Base-by-base conservation (phyloP, 2,113 vertebrate species). In the Copsychus sechellarum region DNA sequence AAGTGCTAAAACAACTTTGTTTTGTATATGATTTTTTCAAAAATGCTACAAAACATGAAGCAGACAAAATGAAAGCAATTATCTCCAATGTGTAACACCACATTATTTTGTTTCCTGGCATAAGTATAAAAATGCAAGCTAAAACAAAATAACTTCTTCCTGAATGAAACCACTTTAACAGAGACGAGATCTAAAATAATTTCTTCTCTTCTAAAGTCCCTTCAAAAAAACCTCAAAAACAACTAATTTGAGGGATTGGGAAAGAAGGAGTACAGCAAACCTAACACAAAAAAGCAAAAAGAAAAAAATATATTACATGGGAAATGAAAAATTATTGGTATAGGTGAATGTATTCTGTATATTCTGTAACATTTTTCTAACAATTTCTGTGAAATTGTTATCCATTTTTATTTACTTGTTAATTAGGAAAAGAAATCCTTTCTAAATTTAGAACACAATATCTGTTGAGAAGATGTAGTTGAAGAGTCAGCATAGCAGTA, bases 121-220 rank as follows among this genome's bases (percentile, higher is more conserved):
- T 40, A 57, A 89, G 18, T 73, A 83, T 42, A 88, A 95, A 93
- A 85, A 77, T 73, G 36, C 69, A 95, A 88, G 23, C 36, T 65
- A 92, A 84, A 96, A 67, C 25, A 71, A 91, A 70, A 66, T 71
- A 88, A 71, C 31, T 82, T 94, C 45, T 96, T 90, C 62, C 42
- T 93, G 45, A 79, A 92, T 93, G 26, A 72, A 96, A 78, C n/a
- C 3, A 7, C 45, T 93, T 97, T 90, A 47, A 83, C n/a, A 69
- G 56, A 93, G 33, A 38, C n/a, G 54, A 86, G 28, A 40, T 58
- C n/a, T 67, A 86, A 93, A 76, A 12, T 58, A 36, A 25, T 87
- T 69, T 64, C 40, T 56, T 87, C 24, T 45, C 19, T 45, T 69
- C 38, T 57, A 14, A 88, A 89, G 28, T 58, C 7, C 56, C 38